Evolutionary conservation across 2,797 vertebrate species (phyloP), one percentile per base, ranked within the genome.

Genomic region (Pseudotriccus pelzelni): DNA sequence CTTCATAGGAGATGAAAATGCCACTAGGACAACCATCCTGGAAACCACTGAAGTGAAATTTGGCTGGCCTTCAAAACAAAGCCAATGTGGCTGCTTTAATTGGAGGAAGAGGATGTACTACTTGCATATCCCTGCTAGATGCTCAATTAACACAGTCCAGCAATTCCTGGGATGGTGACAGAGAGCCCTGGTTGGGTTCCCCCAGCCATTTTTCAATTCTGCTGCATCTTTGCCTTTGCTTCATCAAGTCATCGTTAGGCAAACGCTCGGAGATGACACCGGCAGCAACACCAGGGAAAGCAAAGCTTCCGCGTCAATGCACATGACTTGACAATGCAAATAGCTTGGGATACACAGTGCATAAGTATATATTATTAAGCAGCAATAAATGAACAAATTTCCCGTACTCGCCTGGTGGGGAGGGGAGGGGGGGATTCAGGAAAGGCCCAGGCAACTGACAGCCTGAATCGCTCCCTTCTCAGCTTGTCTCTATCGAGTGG

Each of bases 331-430:
- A 93, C 93, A 95, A 89, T 73, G 95, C 94, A 95, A 94, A 95
- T 8, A 66, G 93, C 94, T 91, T 32, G 74, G 95, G 86, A 90
- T 73, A 52, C 79, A 73, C 68, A 10, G 37, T 82, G 93, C 93
- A 62, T 58, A 95, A 84, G 84, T 87, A 97, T 97, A 53, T 97
- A 97, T 97, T 97, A 97, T 97, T 97, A 96, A 97, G 85, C 92
- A 97, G 96, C 79, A 94, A 89, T 97, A 97, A 96, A 96, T 85
- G 96, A 97, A 79, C 6, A 12, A 93, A 88, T 95, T 97, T 97
- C 97, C 96, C 28, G 43, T 83, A 93, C 84, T 95, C 0, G 43
- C 91, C 83, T 63, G 55, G 87, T 93, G 80, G 64, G 85, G 20
- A 73, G 16, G 39, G 64, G 72, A 87, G 68, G 77, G 89, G 95